Conservation (phyloP, 2,888 invertebrate species). For the Periphyllus acericola region DNA sequence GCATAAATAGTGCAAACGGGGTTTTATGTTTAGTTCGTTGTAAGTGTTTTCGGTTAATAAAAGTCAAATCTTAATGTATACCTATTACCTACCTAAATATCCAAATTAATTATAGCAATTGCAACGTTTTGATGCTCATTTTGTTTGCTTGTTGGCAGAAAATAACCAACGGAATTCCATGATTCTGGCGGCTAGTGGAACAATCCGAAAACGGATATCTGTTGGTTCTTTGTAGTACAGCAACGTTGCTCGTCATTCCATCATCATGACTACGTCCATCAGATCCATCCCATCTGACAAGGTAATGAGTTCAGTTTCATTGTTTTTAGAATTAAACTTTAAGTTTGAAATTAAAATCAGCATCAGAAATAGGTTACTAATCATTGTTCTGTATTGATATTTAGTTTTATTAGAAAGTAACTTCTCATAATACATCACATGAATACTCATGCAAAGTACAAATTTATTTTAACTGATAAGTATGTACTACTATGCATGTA, state of each 20-base stretch:
- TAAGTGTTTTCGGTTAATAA: not conserved
- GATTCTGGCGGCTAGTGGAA: not conserved
- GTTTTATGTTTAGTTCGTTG: not conserved
- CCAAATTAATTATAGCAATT: not conserved
- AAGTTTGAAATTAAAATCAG: not conserved
- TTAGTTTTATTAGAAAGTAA: constrained; percentile 26
- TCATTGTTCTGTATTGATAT: not conserved
- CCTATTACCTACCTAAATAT: not conserved
- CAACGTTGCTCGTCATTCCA: not conserved
- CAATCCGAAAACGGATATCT: constrained; percentile 27
- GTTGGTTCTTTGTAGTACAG: not conserved
- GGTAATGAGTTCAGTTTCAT: constrained; percentile 59
- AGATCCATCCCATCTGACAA: constrained; percentile 64
- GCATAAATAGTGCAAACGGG: not conserved
- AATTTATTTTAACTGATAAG: too few relatives aligned
- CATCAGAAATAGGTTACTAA: not conserved
- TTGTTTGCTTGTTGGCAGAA: not conserved
- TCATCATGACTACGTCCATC: constrained; percentile 63
- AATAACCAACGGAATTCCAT: constrained; percentile 29
- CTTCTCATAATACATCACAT: not conserved
- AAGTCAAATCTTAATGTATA: not conserved
- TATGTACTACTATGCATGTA: not conserved
- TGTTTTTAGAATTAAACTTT: not conserved
- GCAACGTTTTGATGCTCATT: not conserved
- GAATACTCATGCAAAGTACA: too few relatives aligned